Percentiles rank a stretch among this genome's conserved stretches.
phyloP scores from a whole-genome alignment of 2,888 invertebrate genomes.

The Hypomecis punctinalis region DNA sequence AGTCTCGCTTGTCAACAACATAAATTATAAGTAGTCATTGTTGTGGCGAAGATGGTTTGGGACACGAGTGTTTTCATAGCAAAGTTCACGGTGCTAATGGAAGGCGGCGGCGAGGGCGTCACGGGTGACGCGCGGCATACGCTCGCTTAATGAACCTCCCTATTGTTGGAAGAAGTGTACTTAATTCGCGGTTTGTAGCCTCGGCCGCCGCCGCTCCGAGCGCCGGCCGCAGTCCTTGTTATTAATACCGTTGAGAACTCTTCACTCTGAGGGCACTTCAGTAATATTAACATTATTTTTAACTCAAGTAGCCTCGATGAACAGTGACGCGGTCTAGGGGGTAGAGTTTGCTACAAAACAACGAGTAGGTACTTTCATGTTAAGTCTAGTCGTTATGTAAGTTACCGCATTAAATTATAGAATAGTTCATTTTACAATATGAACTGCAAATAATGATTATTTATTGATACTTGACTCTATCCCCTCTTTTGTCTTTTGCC shows the following conservation, averaged over 20 bases:
- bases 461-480: too few species aligned
- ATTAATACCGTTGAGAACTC: slow-evolving; percentile 57
- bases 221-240: slow-evolving; percentile 61
- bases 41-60: slow-evolving; percentile 72
- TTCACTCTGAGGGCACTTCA: slow-evolving; percentile 39
- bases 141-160: slow-evolving; percentile 78
- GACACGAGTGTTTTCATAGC: slow-evolving; percentile 76
- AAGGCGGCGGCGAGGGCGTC: slow-evolving; percentile 69
- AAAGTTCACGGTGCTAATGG: slow-evolving; percentile 74
- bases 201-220: slow-evolving; percentile 55
- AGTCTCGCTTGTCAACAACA: slow-evolving; percentile 78
- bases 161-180: slow-evolving; percentile 78
- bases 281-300: slow-evolving; percentile 11
- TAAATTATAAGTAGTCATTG: slow-evolving; percentile 79
- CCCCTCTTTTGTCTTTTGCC: too few species aligned
- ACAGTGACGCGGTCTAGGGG: slow-evolving; percentile 4
- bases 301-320: slow-evolving; percentile 5
- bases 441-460: too few species aligned
- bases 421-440: too few species aligned
- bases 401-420: too few species aligned
- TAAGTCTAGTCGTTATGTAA: not conserved
- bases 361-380: not conserved
- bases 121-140: slow-evolving; percentile 78
- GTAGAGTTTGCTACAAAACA: not conserved
- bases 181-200: slow-evolving; percentile 70